Evolutionary conservation across 2,797 vertebrate genomes (phyloP).

Genomic region (Microtus californicus): DNA sequence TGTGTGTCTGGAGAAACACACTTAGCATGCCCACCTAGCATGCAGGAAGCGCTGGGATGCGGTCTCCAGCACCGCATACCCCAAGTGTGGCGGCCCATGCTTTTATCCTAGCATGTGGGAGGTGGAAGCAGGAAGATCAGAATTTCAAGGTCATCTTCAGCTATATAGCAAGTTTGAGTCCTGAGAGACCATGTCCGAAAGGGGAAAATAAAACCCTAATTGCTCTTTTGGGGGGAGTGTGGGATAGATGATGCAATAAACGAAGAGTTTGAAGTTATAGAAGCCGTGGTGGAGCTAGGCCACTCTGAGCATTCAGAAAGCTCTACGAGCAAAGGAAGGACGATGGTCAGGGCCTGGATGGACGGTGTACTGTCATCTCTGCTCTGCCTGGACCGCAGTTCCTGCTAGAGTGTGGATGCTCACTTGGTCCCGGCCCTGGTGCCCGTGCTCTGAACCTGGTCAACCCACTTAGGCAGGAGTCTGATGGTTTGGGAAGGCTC

Average conservation of each 20-base stretch:
- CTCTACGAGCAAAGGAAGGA: not conserved
- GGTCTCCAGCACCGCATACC: too few species aligned
- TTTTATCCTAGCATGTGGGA: not conserved
- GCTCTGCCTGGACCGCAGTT: fast-evolving
- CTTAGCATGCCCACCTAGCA: not conserved
- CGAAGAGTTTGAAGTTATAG: fast-evolving
- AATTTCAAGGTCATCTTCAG: not conserved
- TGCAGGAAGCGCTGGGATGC: not conserved
- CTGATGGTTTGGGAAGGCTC: not conserved
- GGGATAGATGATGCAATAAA: not conserved
- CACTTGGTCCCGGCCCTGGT: fast-evolving
- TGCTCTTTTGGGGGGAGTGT: too few species aligned
- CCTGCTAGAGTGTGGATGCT: fast-evolving
- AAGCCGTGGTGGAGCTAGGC: fast-evolving
- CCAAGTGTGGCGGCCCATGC: not conserved
- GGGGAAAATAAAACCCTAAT: not conserved
- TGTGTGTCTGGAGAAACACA: not conserved
- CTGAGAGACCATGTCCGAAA: not conserved
- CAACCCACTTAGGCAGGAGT: not conserved
- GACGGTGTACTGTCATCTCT: fast-evolving
- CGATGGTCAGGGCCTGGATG: fast-evolving
- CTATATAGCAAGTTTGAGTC: not conserved
- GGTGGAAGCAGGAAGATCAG: not conserved
- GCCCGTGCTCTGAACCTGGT: too few species aligned
- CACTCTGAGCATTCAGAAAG: fast-evolving